phyloP scores from a whole-genome alignment of 2,888 invertebrate genomes.

The Tridacna crocea region DNA sequence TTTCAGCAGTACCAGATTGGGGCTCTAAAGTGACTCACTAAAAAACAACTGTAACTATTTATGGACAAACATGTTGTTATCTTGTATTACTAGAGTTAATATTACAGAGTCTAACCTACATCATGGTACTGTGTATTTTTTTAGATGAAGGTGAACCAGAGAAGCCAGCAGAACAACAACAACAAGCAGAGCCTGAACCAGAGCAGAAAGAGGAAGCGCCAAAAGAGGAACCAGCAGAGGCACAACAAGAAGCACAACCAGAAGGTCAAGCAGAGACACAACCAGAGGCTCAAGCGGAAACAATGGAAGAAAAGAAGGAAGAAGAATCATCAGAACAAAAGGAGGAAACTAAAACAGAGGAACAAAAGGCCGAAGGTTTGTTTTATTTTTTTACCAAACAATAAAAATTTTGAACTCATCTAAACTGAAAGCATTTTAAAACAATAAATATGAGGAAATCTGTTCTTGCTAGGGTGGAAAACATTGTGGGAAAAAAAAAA shows the following conservation, averaged over 20 bases:
- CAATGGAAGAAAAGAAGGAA: slow-evolving; percentile 31
- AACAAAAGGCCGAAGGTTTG: slow-evolving; percentile 23
- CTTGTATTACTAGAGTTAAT: too few species aligned
- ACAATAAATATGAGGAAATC: too few species aligned
- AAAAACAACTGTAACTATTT: too few species aligned
- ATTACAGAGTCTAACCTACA: too few species aligned
- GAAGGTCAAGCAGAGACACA: slow-evolving; percentile 11
- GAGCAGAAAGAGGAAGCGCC: slow-evolving; percentile 9
- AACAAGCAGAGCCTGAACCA: slow-evolving; percentile 28
- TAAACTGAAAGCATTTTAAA: too few species aligned
- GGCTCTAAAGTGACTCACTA: too few species aligned
- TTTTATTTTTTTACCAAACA: neutral
- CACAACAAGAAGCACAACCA: neutral
- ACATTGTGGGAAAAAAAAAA: too few species aligned
- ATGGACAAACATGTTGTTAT: too few species aligned
- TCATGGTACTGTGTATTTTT: neutral
- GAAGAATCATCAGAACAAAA: slow-evolving; percentile 33
- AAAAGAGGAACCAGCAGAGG: slow-evolving; percentile 15
- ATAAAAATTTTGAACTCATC: too few species aligned
- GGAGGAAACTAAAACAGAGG: slow-evolving; percentile 28
- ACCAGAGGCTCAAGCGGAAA: slow-evolving; percentile 27
- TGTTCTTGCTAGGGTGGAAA: too few species aligned
- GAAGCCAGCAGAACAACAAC: slow-evolving; percentile 13
- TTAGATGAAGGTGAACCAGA: slow-evolving; percentile 3
- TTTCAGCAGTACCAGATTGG: too few species aligned